These are phyloP conservation scores for Silurus asotus DNA, from an alignment of 2,113 vertebrate genomes.

Conservation along the genomic window DNA sequence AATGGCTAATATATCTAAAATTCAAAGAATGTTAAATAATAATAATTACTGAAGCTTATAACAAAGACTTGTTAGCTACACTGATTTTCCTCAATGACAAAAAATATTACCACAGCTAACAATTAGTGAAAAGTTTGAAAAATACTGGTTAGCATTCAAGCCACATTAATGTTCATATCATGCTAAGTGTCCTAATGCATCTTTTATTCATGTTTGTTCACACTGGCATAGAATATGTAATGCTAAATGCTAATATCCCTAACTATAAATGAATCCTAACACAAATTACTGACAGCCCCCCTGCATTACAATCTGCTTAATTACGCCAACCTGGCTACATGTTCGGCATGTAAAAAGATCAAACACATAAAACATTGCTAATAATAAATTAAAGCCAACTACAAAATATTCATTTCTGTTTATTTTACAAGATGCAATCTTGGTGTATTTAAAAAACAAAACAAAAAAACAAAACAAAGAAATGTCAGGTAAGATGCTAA, in stretches of 20 bases:
- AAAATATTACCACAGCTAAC: neutral
- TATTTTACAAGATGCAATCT: neutral
- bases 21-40: too few species aligned
- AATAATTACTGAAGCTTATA: neutral
- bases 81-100: neutral
- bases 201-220: neutral
- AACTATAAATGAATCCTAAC: neutral
- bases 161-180: neutral
- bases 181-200: neutral
- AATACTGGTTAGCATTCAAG: neutral
- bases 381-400: neutral
- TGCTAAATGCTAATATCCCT: neutral
- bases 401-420: neutral
- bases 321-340: neutral
- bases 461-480: neutral
- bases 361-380: neutral
- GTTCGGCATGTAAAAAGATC: neutral
- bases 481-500: neutral
- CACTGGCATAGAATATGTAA: neutral
- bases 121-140: neutral
- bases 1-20: neutral
- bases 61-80: neutral
- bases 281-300: neutral
- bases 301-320: neutral
- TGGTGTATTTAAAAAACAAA: neutral